Conservation (phyloP, 1,140 invertebrate species). For the Drosophila cardini region DNA sequence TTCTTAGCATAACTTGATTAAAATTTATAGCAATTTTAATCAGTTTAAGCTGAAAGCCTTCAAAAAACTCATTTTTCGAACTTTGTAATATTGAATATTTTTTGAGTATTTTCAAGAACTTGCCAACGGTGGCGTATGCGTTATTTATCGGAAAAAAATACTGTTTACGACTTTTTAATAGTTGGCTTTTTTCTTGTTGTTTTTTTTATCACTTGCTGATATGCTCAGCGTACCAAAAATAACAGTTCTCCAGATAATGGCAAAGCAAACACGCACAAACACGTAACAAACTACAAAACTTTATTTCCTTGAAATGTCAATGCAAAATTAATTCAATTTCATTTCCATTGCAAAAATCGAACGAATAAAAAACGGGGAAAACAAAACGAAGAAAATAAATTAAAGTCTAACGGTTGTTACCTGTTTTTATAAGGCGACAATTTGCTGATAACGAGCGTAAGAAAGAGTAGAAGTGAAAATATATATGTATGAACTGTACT, state of each 20-base stretch:
- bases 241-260: constrained; percentile 34
- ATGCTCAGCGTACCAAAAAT: constrained; percentile 53
- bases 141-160: constrained; percentile 47
- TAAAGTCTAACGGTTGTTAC: constrained; percentile 16
- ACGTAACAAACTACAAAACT: neutral
- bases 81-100: too few relatives aligned
- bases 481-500: constrained; percentile 5
- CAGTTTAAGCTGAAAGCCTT: neutral
- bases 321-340: constrained; percentile 59
- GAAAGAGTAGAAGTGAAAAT: neutral
- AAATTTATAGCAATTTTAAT: neutral
- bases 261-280: constrained; percentile 15
- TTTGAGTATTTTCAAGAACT: too few relatives aligned
- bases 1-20: neutral
- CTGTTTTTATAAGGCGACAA: neutral
- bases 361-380: constrained; percentile 20
- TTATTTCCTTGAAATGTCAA: constrained; percentile 48
- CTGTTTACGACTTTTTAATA: constrained; percentile 24
- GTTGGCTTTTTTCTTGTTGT: neutral
- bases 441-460: constrained; percentile 33
- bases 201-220: constrained; percentile 33
- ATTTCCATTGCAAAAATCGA: constrained; percentile 39
- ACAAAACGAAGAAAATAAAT: constrained; percentile 32
- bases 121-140: constrained; percentile 47
- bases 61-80: too few relatives aligned